Conservation (phyloP, 2,797 vertebrate species). For the Microctenopoma steveboyesi region DNA sequence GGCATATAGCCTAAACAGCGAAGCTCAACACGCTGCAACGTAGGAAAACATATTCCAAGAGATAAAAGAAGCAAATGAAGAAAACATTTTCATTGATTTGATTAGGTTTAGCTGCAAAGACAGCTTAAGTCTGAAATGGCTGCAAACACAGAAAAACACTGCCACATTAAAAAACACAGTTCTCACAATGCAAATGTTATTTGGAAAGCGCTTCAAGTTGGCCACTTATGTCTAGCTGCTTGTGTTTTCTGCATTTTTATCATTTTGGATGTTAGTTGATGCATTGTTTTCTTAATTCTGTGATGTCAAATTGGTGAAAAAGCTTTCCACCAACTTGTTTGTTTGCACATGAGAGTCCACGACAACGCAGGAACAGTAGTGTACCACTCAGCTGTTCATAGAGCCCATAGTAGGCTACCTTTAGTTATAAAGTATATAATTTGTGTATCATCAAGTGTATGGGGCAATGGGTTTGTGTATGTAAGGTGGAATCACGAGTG, state of each 20-base stretch:
- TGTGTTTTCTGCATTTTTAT: background rate
- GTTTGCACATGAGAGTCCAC: no score
- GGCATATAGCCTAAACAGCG: background rate
- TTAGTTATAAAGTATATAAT: no score
- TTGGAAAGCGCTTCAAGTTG: background rate
- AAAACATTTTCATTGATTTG: background rate
- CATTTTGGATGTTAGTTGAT: no score
- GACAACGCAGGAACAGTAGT: no score
- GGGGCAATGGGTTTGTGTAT: background rate
- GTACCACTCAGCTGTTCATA: no score
- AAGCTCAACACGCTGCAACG: background rate
- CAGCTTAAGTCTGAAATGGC: background rate
- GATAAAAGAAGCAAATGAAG: background rate
- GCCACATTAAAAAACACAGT: no score
- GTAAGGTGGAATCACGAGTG: slow-evolving; percentile 9
- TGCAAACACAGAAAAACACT: background rate
- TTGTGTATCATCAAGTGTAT: background rate
- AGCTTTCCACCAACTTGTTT: no score
- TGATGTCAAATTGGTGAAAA: background rate
- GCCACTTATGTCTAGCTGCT: background rate
- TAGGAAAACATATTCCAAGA: background rate
- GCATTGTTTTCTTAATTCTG: no score
- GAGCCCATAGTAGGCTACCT: no score
- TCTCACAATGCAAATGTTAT: no score
- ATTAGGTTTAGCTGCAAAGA: background rate